phyloP scores from a whole-genome alignment of 2,888 invertebrate genomes.

The Mystacides longicornis region DNA sequence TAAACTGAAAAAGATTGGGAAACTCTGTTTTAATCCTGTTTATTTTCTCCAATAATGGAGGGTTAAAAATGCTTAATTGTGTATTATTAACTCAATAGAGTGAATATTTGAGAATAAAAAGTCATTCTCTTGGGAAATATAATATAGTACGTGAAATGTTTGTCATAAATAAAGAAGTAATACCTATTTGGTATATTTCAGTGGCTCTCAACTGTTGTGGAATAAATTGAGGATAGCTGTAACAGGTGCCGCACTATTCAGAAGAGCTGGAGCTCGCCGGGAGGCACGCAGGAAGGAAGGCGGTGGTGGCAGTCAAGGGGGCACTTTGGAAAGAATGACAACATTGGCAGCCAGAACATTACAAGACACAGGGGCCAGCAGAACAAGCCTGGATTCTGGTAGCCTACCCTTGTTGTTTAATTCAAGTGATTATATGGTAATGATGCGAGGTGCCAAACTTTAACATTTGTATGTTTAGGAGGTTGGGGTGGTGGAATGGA shows the following conservation, averaged over 20 bases:
- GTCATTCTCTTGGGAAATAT: too few species aligned
- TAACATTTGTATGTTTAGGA: too few species aligned
- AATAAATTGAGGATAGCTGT: constrained; percentile 89
- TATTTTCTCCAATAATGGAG: too few species aligned
- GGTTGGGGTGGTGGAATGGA: constrained; percentile 10
- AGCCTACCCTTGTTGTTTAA: constrained; percentile 10
- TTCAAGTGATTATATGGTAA: neutral
- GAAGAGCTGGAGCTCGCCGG: constrained; percentile 60
- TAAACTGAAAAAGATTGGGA: too few species aligned
- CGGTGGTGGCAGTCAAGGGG: constrained; percentile 2
- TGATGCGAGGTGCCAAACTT: neutral
- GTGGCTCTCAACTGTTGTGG: constrained; percentile 84
- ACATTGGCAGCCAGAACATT: constrained; percentile 4
- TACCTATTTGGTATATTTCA: constrained; percentile 32
- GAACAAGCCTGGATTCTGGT: constrained; percentile 45
- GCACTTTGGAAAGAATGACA: neutral
- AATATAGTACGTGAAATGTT: too few species aligned
- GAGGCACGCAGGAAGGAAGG: constrained; percentile 32
- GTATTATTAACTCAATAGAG: too few species aligned
- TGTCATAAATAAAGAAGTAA: too few species aligned
- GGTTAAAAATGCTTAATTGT: too few species aligned
- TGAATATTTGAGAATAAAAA: too few species aligned
- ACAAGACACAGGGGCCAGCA: constrained; percentile 31
- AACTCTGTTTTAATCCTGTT: too few species aligned
- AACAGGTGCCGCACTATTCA: constrained; percentile 82